phyloP scores from a whole-genome alignment of 2,113 vertebrate genomes.

The Cricetomys ansorgei region DNA sequence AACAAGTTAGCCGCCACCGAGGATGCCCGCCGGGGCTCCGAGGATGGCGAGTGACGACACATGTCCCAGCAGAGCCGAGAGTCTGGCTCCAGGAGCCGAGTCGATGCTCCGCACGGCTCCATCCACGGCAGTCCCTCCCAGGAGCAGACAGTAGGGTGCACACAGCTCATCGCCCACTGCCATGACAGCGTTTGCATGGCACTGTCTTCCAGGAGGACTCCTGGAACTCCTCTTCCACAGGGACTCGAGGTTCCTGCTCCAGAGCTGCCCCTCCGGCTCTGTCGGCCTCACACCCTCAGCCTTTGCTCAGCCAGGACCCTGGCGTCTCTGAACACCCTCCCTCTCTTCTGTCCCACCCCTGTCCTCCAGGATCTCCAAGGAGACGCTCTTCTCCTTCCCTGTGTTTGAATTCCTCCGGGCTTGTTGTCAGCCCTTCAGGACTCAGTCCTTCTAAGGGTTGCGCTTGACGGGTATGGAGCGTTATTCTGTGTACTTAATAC shows the following conservation, averaged over 20 bases:
- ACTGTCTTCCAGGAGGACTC: not conserved
- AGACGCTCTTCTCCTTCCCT: not conserved
- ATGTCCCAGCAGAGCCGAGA: not conserved
- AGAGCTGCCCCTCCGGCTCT: not conserved
- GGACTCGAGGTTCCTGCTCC: not conserved
- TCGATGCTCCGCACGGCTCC: not conserved
- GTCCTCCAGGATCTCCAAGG: not conserved
- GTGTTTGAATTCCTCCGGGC: slow-evolving; percentile 3
- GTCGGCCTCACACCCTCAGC: not conserved
- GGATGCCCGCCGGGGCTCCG: not conserved
- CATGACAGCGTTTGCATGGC: not conserved
- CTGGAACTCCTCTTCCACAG: not conserved
- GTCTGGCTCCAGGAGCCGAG: not conserved
- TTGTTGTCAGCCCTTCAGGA: not conserved
- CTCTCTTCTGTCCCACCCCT: not conserved
- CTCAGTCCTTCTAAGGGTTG: not conserved
- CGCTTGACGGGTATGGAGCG: not conserved
- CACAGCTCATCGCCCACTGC: rapidly evolving
- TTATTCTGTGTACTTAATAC: not conserved
- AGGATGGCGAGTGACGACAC: too few species aligned
- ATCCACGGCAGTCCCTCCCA: not conserved
- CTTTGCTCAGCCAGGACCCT: not conserved
- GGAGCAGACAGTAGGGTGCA: not conserved
- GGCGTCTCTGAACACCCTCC: not conserved
- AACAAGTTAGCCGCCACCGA: not conserved